A percentile compares a stretch with the other conserved stretches of the same genome.
Conservation (phyloP, 2,113 vertebrate genomes). For the Anarhynchus alexandrinus region DNA sequence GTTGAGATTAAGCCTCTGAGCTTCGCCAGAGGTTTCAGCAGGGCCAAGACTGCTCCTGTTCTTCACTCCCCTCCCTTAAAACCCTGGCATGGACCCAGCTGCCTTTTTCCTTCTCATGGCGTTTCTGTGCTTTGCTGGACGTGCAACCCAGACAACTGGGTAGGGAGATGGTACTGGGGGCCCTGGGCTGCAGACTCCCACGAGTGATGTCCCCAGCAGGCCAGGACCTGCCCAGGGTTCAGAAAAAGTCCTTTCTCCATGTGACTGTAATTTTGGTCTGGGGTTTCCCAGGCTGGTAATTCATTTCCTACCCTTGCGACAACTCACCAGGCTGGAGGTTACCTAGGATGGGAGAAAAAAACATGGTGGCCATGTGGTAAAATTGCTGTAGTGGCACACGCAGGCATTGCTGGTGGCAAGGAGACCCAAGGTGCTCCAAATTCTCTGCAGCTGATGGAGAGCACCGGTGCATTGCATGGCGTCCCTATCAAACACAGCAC, state of each 20-base stretch:
- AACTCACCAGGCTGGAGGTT: neutral
- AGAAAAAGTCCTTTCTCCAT: neutral
- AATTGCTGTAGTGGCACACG: accelerated
- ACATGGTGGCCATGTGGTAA: accelerated
- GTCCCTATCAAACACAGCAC: accelerated
- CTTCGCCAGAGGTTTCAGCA: neutral
- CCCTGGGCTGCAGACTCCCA: neutral
- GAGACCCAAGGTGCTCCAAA: neutral
- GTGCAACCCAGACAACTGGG: neutral
- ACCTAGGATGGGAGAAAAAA: neutral
- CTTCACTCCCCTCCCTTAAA: neutral
- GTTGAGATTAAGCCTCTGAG: neutral
- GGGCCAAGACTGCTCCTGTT: neutral
- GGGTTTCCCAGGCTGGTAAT: neutral
- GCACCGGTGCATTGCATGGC: neutral
- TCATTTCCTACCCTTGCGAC: neutral
- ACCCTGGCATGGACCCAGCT: neutral
- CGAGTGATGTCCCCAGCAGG: neutral
- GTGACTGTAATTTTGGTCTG: neutral
- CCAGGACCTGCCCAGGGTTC: neutral
- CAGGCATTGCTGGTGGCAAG: neutral
- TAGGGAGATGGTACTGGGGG: neutral
- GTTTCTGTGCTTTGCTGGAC: neutral
- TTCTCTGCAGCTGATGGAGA: neutral
- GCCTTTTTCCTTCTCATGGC: neutral